Evolutionary conservation across 1,140 invertebrate species (phyloP), one percentile per base, ranked within the genome.

Genomic region (Tribolium castaneum): DNA sequence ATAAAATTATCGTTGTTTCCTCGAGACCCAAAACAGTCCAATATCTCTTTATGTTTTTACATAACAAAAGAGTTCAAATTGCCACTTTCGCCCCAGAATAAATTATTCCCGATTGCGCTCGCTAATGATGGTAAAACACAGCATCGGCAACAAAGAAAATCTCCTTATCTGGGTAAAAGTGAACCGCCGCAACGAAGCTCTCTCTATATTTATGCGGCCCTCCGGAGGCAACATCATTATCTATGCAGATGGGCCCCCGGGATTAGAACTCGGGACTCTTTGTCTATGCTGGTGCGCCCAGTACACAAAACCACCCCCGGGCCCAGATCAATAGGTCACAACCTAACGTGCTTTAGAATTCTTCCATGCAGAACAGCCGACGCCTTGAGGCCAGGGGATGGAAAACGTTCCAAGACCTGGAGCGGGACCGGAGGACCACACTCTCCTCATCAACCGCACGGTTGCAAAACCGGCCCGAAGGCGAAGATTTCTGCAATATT

Each of bases 231-330:
- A 82, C 79, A 77, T 83, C 80, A 83, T 83, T 83, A 83, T 83
- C 82, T 82, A 83, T 83, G 82, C 82, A 83, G 82, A 83, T 83
- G 81, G 81, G 80, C 82, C 82, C 81, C 77, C 82, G 82, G 82
- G 82, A 83, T 77, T 79, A 76, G 78, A 82, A 82, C 81, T 81
- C 81, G 78, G 77, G 76, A 80, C 80, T 82, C 82, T 83, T 82
- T 83, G 81, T 83, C 80, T 83, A 79, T 77, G 45, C 39, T 79
- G 39, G 71, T 70, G 34, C 59, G 71, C 75, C 76, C 74, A 81
- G 59, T 50, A 73, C 76, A 76, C 72, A 80, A 75, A 75, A 76
- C 75, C 71, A 30, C 80, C 81, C 78, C 16, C 35, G 14, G 78
- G 82, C 77, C 12, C 54, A 78, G 81, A 83, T 83, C 82, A 82